Evolutionary conservation across 2,797 vertebrate species (phyloP).

Genomic region (Peromyscus nudipes): DNA sequence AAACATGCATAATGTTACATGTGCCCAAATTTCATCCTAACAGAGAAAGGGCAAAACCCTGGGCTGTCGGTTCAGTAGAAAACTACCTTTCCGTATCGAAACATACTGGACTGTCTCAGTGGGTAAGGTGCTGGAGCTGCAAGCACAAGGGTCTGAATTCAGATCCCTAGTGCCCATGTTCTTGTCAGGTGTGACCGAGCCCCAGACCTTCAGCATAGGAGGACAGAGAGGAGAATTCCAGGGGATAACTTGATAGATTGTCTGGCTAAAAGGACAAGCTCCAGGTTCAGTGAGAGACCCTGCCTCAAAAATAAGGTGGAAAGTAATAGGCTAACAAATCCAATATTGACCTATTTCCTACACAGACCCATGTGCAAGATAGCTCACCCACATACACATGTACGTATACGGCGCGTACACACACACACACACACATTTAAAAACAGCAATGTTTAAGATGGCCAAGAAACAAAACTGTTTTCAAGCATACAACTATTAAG

Average conservation of each 20-base stretch:
- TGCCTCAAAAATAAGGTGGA: background rate
- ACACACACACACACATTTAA: background rate
- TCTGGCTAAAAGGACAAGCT: background rate
- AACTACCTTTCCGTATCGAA: conserved; percentile 18
- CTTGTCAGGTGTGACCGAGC: background rate
- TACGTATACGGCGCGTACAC: fast-evolving
- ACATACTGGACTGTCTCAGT: background rate
- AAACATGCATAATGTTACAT: conserved; percentile 36
- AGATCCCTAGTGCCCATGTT: background rate
- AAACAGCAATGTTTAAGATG: conserved; percentile 46
- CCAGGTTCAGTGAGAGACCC: background rate
- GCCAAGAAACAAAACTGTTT: background rate
- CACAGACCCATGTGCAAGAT: background rate
- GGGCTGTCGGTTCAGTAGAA: conserved; percentile 32
- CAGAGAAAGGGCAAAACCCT: background rate
- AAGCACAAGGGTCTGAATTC: background rate
- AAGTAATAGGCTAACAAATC: background rate
- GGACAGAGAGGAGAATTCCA: background rate
- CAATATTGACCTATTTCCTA: background rate
- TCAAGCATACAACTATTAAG: conserved; percentile 13
- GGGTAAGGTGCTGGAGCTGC: background rate
- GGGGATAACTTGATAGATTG: background rate
- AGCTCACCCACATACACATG: background rate
- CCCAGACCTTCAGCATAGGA: too few species aligned
- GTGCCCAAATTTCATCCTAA: background rate